Evolutionary conservation across 2,797 vertebrate species (phyloP).

Genomic region (Phrynocephalus forsythii): DNA sequence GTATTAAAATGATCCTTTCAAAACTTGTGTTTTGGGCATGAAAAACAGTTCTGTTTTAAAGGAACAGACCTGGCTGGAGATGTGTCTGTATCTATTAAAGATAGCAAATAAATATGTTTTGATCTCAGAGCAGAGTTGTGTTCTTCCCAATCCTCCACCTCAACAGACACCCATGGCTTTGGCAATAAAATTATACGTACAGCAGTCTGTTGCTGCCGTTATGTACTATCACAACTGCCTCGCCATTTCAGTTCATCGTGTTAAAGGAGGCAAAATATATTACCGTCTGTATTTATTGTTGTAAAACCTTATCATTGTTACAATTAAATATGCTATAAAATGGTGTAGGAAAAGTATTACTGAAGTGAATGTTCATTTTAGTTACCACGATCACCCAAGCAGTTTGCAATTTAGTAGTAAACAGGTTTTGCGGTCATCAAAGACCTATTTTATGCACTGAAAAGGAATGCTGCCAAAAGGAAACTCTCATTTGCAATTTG

Average conservation of each 20-base stretch:
- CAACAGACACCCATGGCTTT: too few relatives aligned
- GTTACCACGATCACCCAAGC: fast-evolving
- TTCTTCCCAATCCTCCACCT: too few relatives aligned
- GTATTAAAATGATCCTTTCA: too few relatives aligned
- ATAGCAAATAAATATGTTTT: too few relatives aligned
- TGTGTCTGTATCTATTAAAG: too few relatives aligned
- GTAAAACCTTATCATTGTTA: not conserved
- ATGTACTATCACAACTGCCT: not conserved
- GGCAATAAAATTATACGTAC: too few relatives aligned
- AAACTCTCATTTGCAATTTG: not conserved
- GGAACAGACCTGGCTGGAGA: too few relatives aligned
- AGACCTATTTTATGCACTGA: not conserved
- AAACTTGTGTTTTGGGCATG: too few relatives aligned
- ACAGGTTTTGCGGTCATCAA: fast-evolving
- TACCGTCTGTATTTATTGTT: fast-evolving
- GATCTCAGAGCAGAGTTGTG: too few relatives aligned
- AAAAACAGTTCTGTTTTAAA: too few relatives aligned
- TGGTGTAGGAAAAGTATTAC: not conserved
- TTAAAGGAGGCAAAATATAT: not conserved
- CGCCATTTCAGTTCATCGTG: fast-evolving
- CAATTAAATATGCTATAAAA: not conserved
- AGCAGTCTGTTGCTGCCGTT: not conserved
- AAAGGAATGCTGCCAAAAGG: not conserved
- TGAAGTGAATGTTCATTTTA: fast-evolving
- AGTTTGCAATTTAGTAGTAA: fast-evolving